These are phyloP conservation scores for Macropis europaea DNA, from an alignment of 2,888 invertebrate species.

Conservation along the genomic window DNA sequence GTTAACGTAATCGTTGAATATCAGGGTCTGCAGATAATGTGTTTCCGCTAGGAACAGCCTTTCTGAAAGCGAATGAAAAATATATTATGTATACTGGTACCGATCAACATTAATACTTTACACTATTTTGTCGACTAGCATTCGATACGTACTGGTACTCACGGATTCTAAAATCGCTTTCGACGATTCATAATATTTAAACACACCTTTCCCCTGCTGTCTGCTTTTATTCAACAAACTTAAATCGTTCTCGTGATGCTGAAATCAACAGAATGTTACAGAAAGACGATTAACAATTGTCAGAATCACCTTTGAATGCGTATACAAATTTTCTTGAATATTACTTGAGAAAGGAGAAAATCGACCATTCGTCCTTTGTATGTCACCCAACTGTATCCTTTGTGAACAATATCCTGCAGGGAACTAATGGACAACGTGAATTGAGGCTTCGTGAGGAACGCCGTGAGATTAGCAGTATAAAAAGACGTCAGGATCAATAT, in stretches of 20 bases:
- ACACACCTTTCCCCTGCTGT: constrained; percentile 18
- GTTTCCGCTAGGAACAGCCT: constrained; percentile 86
- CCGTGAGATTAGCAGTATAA: constrained; percentile 94
- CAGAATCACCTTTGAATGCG: neutral
- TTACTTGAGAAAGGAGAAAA: constrained; percentile 57
- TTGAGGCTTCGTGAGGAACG: constrained; percentile 91
- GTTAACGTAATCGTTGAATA: constrained; percentile 86
- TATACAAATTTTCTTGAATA: neutral
- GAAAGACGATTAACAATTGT: neutral
- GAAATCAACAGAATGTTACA: neutral
- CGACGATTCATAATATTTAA: constrained; percentile 36
- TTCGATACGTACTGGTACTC: constrained; percentile 26
- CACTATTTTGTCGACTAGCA: neutral
- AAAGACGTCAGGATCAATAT: constrained; percentile 93
- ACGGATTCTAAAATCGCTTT: constrained; percentile 37
- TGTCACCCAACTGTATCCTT: constrained; percentile 87
- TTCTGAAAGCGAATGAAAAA: constrained; percentile 15
- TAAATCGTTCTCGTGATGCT: constrained; percentile 43
- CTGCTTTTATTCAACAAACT: constrained; percentile 34
- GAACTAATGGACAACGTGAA: constrained; percentile 90
- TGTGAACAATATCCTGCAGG: constrained; percentile 84
- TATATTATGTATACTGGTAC: neutral
- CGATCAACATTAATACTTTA: neutral
- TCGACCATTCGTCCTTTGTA: constrained; percentile 85
- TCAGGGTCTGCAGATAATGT: constrained; percentile 85